phyloP scores from a whole-genome alignment of 2,888 invertebrate species.

The Archips xylosteana region DNA sequence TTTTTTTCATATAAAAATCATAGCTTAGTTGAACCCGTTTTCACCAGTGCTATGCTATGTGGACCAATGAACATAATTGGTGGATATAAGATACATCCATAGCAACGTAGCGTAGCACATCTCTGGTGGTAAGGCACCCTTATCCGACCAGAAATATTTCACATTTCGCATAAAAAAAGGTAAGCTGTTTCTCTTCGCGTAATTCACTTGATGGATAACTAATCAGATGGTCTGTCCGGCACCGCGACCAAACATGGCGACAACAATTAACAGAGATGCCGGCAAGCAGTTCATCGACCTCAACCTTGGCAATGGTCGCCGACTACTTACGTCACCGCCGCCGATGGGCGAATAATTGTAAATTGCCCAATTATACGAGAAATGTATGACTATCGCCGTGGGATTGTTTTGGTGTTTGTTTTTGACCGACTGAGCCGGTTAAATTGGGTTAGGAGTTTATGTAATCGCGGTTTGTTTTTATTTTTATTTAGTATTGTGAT shows the following conservation, averaged over 20 bases:
- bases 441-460: conserved; percentile 33
- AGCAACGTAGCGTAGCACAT: too few relatives aligned
- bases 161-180: too few relatives aligned
- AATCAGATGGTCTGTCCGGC: neutral
- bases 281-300: conserved; percentile 63
- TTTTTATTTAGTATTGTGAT: neutral
- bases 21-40: too few relatives aligned
- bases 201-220: neutral
- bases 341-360: conserved; percentile 51
- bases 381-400: conserved; percentile 61
- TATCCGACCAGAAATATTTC: too few relatives aligned
- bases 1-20: too few relatives aligned
- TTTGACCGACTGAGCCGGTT: conserved; percentile 44
- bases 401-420: conserved; percentile 52
- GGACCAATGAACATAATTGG: too few relatives aligned
- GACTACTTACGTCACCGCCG: conserved; percentile 61
- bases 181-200: neutral
- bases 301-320: conserved; percentile 71
- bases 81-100: too few relatives aligned
- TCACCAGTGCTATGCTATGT: too few relatives aligned
- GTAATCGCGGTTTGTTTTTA: conserved; percentile 8
- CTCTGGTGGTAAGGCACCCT: too few relatives aligned
- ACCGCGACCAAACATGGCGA: conserved; percentile 52
- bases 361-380: conserved; percentile 62
- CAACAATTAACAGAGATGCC: conserved; percentile 57